Conservation (phyloP, 2,888 invertebrate genomes). For the Chrysolina americana region DNA sequence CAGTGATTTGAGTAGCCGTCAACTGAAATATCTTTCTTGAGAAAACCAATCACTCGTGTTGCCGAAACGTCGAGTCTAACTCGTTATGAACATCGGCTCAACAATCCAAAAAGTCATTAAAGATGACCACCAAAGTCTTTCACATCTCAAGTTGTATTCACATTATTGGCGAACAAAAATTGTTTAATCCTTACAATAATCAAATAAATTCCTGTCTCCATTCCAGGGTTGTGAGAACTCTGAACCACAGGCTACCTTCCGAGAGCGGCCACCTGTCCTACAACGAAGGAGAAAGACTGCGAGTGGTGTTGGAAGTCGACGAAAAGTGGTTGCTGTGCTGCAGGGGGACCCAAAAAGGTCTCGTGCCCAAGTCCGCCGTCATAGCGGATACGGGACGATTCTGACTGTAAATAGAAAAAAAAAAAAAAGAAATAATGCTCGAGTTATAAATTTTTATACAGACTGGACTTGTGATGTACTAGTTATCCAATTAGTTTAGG, state of each 20-base stretch:
- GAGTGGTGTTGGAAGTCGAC: constrained; percentile 83
- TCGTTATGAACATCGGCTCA: too few relatives aligned
- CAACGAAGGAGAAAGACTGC: constrained; percentile 82
- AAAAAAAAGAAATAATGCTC: constrained; percentile 34
- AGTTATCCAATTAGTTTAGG: constrained; percentile 43
- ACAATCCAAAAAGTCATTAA: too few relatives aligned
- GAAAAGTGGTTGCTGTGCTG: constrained; percentile 83
- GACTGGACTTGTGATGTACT: constrained; percentile 59
- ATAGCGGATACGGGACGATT: constrained; percentile 67
- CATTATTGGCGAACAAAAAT: too few relatives aligned
- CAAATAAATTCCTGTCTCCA: constrained; percentile 18
- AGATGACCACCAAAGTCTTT: too few relatives aligned
- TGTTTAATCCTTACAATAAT: background rate
- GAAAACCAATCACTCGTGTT: too few relatives aligned
- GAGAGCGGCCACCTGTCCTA: constrained; percentile 85
- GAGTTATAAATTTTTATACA: constrained; percentile 61
- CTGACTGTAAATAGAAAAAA: constrained; percentile 55
- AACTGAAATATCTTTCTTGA: too few relatives aligned
- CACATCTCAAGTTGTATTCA: too few relatives aligned
- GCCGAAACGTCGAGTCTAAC: too few relatives aligned
- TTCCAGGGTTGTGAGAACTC: constrained; percentile 79
- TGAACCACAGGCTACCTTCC: constrained; percentile 82
- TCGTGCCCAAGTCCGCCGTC: constrained; percentile 82
- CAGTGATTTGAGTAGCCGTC: too few relatives aligned
- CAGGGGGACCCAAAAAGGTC: constrained; percentile 82